These are phyloP conservation scores for Dipodomys ordii DNA, from an alignment of 2,113 vertebrate species.

Conservation along the genomic window DNA sequence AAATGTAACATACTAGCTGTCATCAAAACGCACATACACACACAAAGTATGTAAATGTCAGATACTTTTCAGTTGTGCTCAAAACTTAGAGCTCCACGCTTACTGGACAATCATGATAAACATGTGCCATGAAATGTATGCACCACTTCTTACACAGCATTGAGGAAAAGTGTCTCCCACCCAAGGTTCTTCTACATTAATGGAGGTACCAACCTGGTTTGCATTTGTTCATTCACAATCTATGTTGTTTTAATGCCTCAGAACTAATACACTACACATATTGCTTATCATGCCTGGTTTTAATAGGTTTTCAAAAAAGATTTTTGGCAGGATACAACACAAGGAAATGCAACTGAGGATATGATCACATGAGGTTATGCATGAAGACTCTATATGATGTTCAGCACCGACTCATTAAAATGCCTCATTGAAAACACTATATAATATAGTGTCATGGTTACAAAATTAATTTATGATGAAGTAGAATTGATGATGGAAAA, in stretches of 20 bases:
- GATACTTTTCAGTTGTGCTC: background rate
- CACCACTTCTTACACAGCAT: background rate
- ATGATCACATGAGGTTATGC: background rate
- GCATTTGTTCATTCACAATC: slow-evolving; percentile 11
- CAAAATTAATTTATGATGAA: slow-evolving; percentile 42
- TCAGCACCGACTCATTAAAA: background rate
- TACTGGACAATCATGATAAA: background rate
- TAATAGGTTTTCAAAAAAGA: slow-evolving; percentile 32
- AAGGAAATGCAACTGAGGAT: background rate
- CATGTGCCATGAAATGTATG: background rate
- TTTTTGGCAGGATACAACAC: background rate
- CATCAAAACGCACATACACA: background rate
- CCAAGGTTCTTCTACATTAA: slow-evolving; percentile 45
- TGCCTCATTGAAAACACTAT: slow-evolving; percentile 6
- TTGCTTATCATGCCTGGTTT: slow-evolving; percentile 9
- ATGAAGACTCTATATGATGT: background rate
- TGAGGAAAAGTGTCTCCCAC: slow-evolving; percentile 15
- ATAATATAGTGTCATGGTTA: slow-evolving; percentile 10
- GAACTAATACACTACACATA: slow-evolving; percentile 23
- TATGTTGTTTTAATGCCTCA: slow-evolving; percentile 16
- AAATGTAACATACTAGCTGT: background rate
- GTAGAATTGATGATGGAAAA: background rate
- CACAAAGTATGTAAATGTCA: background rate
- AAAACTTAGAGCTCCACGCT: slow-evolving; percentile 8
- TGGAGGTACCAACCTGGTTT: slow-evolving; percentile 9